Evolutionary conservation across 2,113 vertebrate genomes (phyloP).

Genomic region (Urocolius indicus): DNA sequence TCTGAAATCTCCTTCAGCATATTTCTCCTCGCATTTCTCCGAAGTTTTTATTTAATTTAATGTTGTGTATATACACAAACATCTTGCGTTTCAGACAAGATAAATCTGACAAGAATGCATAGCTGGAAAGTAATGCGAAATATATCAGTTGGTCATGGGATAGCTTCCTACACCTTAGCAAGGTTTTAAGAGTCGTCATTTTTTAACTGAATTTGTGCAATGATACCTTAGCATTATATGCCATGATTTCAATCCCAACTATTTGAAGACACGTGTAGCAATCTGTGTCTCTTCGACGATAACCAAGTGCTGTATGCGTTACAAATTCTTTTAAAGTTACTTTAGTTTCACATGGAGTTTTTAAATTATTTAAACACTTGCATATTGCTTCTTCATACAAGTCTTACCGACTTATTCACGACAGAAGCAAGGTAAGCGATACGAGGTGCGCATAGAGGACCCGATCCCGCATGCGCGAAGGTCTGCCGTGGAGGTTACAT

Average conservation of each 20-base stretch:
- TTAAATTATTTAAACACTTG: neutral
- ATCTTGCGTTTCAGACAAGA: neutral
- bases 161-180: neutral
- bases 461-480: rapidly evolving
- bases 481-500: rapidly evolving
- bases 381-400: neutral
- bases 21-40: neutral
- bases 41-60: neutral
- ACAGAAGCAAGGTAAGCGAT: rapidly evolving
- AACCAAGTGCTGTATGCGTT: neutral
- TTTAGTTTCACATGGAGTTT: neutral
- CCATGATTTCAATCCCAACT: neutral
- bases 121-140: neutral
- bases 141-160: neutral
- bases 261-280: neutral
- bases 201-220: neutral
- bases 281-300: neutral
- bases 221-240: neutral
- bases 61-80: neutral
- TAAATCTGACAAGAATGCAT: neutral
- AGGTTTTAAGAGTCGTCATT: neutral
- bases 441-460: neutral
- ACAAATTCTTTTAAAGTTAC: neutral
- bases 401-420: rapidly evolving
- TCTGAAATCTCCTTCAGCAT: neutral